Conservation (phyloP, 2,797 vertebrate genomes). For the Phrynocephalus forsythii region DNA sequence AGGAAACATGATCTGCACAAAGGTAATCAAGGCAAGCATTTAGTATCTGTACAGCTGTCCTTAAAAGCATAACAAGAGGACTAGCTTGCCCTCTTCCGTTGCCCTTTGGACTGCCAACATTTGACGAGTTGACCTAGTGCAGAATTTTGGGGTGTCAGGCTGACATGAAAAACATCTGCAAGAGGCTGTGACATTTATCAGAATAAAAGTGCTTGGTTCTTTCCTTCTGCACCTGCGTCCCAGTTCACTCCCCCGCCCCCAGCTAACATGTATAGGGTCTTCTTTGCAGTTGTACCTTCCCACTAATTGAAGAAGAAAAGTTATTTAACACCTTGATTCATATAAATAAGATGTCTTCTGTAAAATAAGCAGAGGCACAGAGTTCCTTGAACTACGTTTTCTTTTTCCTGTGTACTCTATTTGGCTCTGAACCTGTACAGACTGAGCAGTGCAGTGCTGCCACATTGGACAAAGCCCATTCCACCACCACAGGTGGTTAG, state of each 20-base stretch:
- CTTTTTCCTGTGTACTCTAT: background rate
- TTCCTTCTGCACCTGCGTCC: background rate
- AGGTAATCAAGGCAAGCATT: background rate
- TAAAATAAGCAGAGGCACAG: background rate
- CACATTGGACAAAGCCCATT: background rate
- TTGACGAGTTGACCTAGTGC: conserved; percentile 24
- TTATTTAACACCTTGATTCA: background rate
- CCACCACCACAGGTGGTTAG: background rate
- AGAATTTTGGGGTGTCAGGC: background rate
- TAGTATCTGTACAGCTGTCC: conserved; percentile 5
- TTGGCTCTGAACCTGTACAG: background rate
- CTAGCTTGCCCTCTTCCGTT: background rate
- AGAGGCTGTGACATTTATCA: background rate
- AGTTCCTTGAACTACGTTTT: background rate
- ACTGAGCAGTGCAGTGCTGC: background rate
- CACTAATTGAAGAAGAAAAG: background rate
- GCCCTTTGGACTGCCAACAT: background rate
- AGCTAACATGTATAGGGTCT: background rate
- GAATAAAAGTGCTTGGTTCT: background rate
- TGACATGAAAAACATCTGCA: background rate
- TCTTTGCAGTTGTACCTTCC: background rate
- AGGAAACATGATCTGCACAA: conserved; percentile 6
- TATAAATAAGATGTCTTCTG: background rate
- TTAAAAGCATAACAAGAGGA: background rate
- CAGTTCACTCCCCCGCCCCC: background rate